Conservation (phyloP, 64 coral and sea anemone genomes). For the Montipora efflorescens region DNA sequence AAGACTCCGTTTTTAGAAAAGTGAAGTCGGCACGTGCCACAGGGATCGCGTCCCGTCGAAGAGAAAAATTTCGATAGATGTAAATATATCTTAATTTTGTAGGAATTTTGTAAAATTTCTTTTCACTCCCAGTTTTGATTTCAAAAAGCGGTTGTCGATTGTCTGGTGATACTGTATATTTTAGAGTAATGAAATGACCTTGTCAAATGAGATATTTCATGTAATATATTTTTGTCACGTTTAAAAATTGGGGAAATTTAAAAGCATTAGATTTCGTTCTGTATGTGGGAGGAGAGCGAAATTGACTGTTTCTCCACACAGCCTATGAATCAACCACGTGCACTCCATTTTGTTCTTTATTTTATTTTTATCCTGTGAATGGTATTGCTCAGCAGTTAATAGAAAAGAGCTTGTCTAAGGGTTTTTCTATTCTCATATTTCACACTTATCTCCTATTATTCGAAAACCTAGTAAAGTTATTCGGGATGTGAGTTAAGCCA, state of each 20-base stretch:
- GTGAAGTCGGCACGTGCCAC: neutral
- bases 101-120: slow-evolving; percentile 27
- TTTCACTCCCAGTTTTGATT: slow-evolving; percentile 1
- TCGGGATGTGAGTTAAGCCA: no score
- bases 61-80: slow-evolving; percentile 14
- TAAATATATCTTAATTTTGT: slow-evolving; percentile 38
- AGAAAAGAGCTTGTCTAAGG: no score
- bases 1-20: neutral
- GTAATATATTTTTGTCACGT: slow-evolving; percentile 26
- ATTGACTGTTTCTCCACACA: no score
- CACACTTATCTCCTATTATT: no score
- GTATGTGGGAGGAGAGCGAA: neutral
- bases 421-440: no score
- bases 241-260: neutral
- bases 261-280: neutral
- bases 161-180: neutral
- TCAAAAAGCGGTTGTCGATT: neutral
- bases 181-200: neutral
- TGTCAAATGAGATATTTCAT: neutral
- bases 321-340: no score
- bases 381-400: no score
- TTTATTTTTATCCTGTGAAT: no score
- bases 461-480: no score
- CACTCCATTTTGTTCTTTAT: no score
- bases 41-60: neutral